Base-by-base conservation (phyloP, 1,140 invertebrate species). In the Papilio xuthus region DNA sequence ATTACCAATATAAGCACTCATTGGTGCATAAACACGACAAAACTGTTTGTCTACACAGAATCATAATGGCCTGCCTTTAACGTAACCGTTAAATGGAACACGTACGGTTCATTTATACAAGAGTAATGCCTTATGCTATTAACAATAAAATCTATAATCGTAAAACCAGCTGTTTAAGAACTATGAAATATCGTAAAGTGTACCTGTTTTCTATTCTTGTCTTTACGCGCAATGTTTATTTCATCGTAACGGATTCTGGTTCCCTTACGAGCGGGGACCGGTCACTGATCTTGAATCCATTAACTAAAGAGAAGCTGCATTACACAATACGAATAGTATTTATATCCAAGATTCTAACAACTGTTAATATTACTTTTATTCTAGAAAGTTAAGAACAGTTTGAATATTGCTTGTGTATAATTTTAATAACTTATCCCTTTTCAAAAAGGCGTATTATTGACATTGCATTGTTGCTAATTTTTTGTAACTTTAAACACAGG, bases 201-300 rank as follows among this genome's bases (percentile, higher is more conserved):
- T 50, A 73, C 71, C 71, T 73, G 71, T 73, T 73, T 72, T 73
- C 71, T 73, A 73, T 73, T 73, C 44, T 73, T 73, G 71, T 73
- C 71, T 50, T 73, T 73, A 73, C 42, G 71, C 71, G 71, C 41
- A 73, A 73, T 73, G 71, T 73, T 73, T 67, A 67, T 67, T 73
- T 73, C 71, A 73, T 73, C 42, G 42, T 73, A 73, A 50, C 71
- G 20, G 71, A 73, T 28, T 50, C 71, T 73, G 44, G 44, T 50
- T 47, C 23, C 41, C 20, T 50, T 50, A 7, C 8, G 37, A 20
- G 6, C 37, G 23, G 12, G 71, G 71, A 73, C 13, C 71, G 71
- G 71, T 73, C 71, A 73, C 8, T 28, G 41, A 41, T 73, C 20
- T 73, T 73, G 71, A 73, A 73, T 73, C 10, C 32, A 73, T 73